Evolutionary conservation across 2,797 vertebrate species (phyloP), one percentile per base, ranked within the genome.

Genomic region (Salmo trutta): DNA sequence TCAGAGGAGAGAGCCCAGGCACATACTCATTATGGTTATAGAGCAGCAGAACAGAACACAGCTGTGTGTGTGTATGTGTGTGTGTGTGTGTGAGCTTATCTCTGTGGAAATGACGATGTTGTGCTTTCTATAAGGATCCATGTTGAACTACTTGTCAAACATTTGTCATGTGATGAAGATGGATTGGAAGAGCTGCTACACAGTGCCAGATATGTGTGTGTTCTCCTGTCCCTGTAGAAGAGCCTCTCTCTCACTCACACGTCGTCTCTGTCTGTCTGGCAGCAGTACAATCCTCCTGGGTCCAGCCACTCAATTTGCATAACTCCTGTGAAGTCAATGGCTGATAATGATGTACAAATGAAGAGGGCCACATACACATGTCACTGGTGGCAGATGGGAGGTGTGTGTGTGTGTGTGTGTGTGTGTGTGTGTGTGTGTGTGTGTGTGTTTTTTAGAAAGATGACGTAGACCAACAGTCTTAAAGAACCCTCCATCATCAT

Each of bases 341-440:
- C 93, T 92, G 94, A 95, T 95, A 96, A 95, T 95, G 95, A 95
- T 94, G 95, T 95, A 95, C 94, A 95, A 95, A 95, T 95, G 94
- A 96, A 95, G 90, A 93, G 90, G 91, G 93, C 94, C 93, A 93
- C 94, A 94, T 93, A 94, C 94, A 94, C 94, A 92, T 94, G 3
- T 47, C 90, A 90, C 91, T 92, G 93, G 90, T 94, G 95, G 95
- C 95, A 96, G 95, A 95, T 96, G 95, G 95, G 94, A 95, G 94
- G 95, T 15, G n/a, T 24, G 27, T 29, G 27, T 29, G 27, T 29
- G 27, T 29, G 27, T 29, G 31, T 33, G 31, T 24, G 24, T 24
- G 24, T 24, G 24, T 24, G 24, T 24, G 24, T 24, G 24, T 24
- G 24, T 24, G 24, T 24, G 24, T 24, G 24, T 24, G 24, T 24